Conservation (phyloP, 2,113 vertebrate species). For the Odontophorus gujanensis region DNA sequence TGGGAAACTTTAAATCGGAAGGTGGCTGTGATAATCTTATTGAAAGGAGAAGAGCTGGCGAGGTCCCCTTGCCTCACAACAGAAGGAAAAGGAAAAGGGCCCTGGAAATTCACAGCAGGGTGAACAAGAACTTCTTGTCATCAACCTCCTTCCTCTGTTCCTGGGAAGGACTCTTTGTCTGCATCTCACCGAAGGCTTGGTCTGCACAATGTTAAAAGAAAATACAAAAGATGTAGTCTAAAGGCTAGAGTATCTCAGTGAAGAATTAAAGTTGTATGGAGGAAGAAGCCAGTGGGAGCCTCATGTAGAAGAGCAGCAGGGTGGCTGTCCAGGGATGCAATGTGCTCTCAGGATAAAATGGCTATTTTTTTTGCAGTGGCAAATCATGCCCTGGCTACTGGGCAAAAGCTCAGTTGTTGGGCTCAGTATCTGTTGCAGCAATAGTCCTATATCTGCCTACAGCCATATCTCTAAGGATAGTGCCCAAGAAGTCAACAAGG, state of each 20-base stretch:
- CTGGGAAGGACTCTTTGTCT: constrained; percentile 14
- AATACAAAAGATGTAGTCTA: fast-evolving
- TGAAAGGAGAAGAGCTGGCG: neutral
- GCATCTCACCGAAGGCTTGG: constrained; percentile 5
- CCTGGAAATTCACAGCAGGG: constrained; percentile 25
- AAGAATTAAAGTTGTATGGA: neutral
- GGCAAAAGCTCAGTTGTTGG: neutral
- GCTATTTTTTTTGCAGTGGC: neutral
- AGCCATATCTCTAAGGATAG: neutral
- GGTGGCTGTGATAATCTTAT: constrained; percentile 5
- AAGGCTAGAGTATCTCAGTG: neutral
- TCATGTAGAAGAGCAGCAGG: neutral
- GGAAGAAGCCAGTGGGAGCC: neutral
- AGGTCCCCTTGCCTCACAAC: neutral
- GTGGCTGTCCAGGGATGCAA: fast-evolving
- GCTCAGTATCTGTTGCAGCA: neutral
- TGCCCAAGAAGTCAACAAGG: neutral
- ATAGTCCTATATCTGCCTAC: neutral
- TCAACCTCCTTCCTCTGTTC: constrained; percentile 5
- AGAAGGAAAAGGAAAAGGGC: constrained; percentile 53
- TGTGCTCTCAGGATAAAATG: neutral
- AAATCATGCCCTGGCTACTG: neutral
- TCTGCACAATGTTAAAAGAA: neutral
- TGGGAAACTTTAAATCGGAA: constrained; percentile 4
- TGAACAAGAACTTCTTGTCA: constrained; percentile 5